Conservation (phyloP, 2,797 vertebrate species). For the Pseudochirops corinnae region DNA sequence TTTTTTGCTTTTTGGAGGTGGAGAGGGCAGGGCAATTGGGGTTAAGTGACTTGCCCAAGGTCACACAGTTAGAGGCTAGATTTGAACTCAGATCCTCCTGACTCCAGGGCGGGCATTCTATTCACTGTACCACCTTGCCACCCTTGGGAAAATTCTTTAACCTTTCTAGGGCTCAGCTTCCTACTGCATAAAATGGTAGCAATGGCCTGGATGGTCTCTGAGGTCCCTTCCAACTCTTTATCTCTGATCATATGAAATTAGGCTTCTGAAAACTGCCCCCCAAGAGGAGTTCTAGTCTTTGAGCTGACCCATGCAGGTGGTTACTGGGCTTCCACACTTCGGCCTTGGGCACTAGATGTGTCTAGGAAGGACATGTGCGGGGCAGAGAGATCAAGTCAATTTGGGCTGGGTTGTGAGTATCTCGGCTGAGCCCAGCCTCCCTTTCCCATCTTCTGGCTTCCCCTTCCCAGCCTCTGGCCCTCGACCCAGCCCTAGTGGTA, state of each 20-base stretch:
- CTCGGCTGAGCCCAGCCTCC: background rate
- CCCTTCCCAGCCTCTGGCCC: accelerated
- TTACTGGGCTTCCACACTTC: background rate
- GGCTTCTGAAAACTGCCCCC: background rate
- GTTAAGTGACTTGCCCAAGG: too few relatives aligned
- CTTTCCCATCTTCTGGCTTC: background rate
- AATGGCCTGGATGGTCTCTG: background rate
- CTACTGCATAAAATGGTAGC: background rate
- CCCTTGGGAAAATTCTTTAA: background rate
- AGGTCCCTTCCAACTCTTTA: background rate
- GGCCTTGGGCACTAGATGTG: background rate
- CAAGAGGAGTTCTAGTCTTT: background rate
- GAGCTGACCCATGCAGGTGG: background rate
- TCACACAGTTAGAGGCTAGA: too few relatives aligned
- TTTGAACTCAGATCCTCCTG: too few relatives aligned
- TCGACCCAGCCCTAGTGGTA: accelerated
- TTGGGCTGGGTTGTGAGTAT: too few relatives aligned
- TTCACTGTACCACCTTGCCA: too few relatives aligned
- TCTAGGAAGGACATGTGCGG: background rate
- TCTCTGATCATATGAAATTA: background rate
- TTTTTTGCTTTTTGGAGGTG: too few relatives aligned
- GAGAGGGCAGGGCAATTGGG: too few relatives aligned
- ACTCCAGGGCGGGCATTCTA: too few relatives aligned
- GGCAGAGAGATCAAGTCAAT: background rate
- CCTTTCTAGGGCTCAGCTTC: background rate